phyloP scores from a whole-genome alignment of 37 sponge, comb jelly and placozoan genomes.

The Halisarca cf. caerulea region DNA sequence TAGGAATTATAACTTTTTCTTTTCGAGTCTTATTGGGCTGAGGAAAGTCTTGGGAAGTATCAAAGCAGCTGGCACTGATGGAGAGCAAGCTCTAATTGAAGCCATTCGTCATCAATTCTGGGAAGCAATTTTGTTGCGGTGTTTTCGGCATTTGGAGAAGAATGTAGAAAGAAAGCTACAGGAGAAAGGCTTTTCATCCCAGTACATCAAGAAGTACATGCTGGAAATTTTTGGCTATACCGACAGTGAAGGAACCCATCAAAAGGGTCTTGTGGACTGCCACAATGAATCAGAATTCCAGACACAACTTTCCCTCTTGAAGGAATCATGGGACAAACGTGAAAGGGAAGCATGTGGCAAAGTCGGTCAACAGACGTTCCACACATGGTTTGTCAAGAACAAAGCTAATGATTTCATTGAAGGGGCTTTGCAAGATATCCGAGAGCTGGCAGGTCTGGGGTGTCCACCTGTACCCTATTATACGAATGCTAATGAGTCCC shows the following conservation, averaged over 20 bases:
- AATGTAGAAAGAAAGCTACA: slow-evolving; percentile 7
- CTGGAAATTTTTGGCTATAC: slow-evolving; percentile 20
- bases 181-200: not conserved
- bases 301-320: not conserved
- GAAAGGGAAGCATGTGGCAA: not conserved
- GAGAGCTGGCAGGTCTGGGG: slow-evolving; percentile 11
- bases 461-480: slow-evolving; percentile 2
- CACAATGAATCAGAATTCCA: not conserved
- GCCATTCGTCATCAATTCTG: not conserved
- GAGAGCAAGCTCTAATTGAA: slow-evolving; percentile 25
- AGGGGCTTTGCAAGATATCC: not conserved
- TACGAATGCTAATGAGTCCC: slow-evolving; percentile 1
- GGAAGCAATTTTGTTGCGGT: not conserved
- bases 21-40: slow-evolving; percentile 10
- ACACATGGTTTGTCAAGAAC: not conserved
- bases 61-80: slow-evolving; percentile 56
- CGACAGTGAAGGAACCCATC: not conserved
- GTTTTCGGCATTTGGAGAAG: slow-evolving; percentile 18
- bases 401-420: slow-evolving; percentile 13
- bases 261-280: not conserved
- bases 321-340: not conserved
- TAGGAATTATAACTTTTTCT: slow-evolving; percentile 21
- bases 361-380: not conserved
- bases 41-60: not conserved
- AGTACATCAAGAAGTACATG: not conserved